Evolutionary conservation across 1,140 invertebrate genomes (phyloP), one percentile per base, ranked within the genome.

Genomic region (Hestina assimilis): DNA sequence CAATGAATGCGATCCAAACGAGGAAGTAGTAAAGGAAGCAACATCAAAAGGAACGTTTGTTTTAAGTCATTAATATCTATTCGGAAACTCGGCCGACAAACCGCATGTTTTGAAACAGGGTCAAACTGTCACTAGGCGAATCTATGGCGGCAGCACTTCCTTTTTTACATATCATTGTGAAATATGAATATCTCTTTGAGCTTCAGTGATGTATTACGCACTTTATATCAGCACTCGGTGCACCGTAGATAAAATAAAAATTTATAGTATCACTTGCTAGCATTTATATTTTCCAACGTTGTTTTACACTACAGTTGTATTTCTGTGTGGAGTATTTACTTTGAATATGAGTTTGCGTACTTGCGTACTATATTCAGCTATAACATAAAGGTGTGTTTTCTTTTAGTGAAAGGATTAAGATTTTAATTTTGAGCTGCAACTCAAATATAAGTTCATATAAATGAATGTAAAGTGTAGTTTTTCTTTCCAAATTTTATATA

Each of bases 71-170:
- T 50, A 57, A 57, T 24, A 35, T 57, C 26, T 33, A 57, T 63
- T 63, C 54, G 35, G 14, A 53, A 51, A 55, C 33, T 42, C 40
- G 55, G 23, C 48, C 35, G 51, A 55, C 51, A 55, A 59, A 54
- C 61, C 48, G 54, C 48, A 48, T 52, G 48, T 63, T 59, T 26
- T 53, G 56, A 55, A 63, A 59, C 42, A 63, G 48, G 43, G 61
- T 54, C 35, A 28, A 23, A 51, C 42, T 21, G 33, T 14, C 31
- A 41, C 48, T 38, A 29, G 45, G 33, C 59, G 40, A 51, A 29
- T 53, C 33, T 59, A 50, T 55, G 46, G 53, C 28, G 21, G 40
- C 35, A 38, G 12, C 41, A 20, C 46, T 63, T 54, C 58, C 58
- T 42, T 50, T 55, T 52, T 51, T 56, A 42, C 41, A 24, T 12